A percentile compares a stretch with the other conserved stretches of the same genome.
These are phyloP conservation scores for Nemurella pictetii DNA, from an alignment of 2,888 invertebrate species.

Conservation along the genomic window DNA sequence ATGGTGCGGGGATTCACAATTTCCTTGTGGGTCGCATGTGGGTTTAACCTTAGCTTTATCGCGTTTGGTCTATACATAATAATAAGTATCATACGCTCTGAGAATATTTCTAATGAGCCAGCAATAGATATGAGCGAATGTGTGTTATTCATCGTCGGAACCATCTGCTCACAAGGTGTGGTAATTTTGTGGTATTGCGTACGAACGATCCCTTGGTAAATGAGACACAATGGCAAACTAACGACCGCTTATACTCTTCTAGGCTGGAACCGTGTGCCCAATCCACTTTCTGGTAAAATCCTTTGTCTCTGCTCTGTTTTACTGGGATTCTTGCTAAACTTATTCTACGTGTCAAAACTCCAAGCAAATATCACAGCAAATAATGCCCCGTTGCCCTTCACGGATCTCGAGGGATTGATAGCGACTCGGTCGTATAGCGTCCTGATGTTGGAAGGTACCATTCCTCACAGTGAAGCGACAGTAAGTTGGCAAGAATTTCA, in stretches of 20 bases:
- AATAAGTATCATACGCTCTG: background rate
- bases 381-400: background rate
- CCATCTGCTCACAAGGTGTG: background rate
- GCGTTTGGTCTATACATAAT: background rate
- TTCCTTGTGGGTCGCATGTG: background rate
- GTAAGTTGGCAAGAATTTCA: too few species aligned
- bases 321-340: background rate
- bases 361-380: background rate
- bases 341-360: background rate
- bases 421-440: background rate
- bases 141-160: background rate
- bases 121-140: background rate
- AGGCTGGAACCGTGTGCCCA: background rate
- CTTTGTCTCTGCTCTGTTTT: background rate
- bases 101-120: background rate
- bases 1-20: background rate
- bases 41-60: background rate
- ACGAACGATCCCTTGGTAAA: too few species aligned
- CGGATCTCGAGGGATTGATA: background rate
- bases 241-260: background rate
- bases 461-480: background rate
- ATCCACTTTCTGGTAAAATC: background rate
- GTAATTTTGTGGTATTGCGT: background rate
- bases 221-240: too few species aligned
- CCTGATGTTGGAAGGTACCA: background rate